Evolutionary conservation across 2,113 vertebrate genomes (phyloP), one percentile per base, ranked within the genome.

Genomic region (Lampris megalopsis): DNA sequence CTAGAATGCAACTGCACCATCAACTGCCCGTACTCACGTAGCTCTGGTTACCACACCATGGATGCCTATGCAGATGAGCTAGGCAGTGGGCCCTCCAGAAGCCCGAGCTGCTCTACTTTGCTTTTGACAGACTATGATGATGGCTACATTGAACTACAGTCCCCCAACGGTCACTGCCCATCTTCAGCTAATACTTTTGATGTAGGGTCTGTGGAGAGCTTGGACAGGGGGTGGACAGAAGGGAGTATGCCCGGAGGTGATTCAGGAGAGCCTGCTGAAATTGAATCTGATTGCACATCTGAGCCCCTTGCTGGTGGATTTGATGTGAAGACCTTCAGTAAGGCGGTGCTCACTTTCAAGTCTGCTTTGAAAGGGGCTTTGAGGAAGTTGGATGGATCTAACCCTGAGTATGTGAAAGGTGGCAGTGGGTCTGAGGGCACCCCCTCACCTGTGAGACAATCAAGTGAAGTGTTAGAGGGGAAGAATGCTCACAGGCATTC

Each of bases 361-460:
- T 96, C 95, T 1, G 95, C 96, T 76, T 89, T 98, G 47, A 96
- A 95, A 72, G 95, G 96, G 7, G 97, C 96, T 38, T 95, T 98
- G 86, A 95, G 94, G 85, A 97, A 96, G 69, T 80, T 96, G 71
- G 96, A 98, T 4, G 77, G 37, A 6, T 61, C 86, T 4, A 80
- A 78, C 57, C 43, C 63, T 41, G 84, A 91, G 35, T 67, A 13
- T 82, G 56, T 62, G 37, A 62, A 73, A 53, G 74, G 84, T 53
- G 84, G 78, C n/a, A 42, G 58, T 71, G 68, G 35, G 1, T 56
- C 71, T 7, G 84, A 80, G 9, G 9, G 58, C 41, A 36, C 65
- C 9, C 24, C 11, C 4, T 77, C 71, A 37, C 76, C 75, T 1
- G 43, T 52, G 36, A 80, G 57, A 13, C 60, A 59, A 35, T 9